Evolutionary conservation across 1,140 invertebrate genomes (phyloP).

Genomic region (Lysiphlebus fabarum): DNA sequence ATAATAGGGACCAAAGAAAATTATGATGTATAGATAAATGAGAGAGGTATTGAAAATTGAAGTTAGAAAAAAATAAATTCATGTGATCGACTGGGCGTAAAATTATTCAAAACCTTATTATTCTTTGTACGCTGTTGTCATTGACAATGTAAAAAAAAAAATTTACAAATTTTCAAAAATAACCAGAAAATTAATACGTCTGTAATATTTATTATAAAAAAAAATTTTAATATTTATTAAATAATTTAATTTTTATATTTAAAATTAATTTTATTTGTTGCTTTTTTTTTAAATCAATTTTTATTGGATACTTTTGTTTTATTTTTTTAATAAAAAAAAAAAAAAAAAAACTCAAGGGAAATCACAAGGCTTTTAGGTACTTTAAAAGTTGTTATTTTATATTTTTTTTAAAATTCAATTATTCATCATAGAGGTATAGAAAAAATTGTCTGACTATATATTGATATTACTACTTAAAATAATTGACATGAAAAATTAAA

Average conservation of each 20-base stretch:
- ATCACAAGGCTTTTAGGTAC: not conserved
- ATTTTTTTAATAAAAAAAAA: conserved; percentile 16
- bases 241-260: too few relatives aligned
- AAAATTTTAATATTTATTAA: conserved; percentile 30
- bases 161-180: conserved; percentile 17
- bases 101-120: conserved; percentile 40
- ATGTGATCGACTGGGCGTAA: conserved; percentile 35
- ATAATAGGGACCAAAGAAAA: conserved; percentile 22
- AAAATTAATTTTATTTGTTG: conserved; percentile 27
- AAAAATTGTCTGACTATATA: too few relatives aligned
- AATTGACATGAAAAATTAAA: too few relatives aligned
- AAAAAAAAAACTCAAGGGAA: not conserved
- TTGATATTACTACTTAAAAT: too few relatives aligned
- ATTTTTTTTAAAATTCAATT: too few relatives aligned
- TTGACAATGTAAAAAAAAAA: conserved; percentile 16
- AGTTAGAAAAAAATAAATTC: conserved; percentile 24
- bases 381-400: too few relatives aligned
- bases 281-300: conserved; percentile 27
- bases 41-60: conserved; percentile 11
- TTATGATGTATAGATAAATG: conserved; percentile 15
- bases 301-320: conserved; percentile 27
- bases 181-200: conserved; percentile 36
- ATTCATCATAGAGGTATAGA: too few relatives aligned
- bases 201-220: conserved; percentile 18
- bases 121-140: conserved; percentile 26